These are phyloP conservation scores for Sinocyclocheilus anophthalmus DNA, from an alignment of 2,113 vertebrate genomes.

Conservation along the genomic window DNA sequence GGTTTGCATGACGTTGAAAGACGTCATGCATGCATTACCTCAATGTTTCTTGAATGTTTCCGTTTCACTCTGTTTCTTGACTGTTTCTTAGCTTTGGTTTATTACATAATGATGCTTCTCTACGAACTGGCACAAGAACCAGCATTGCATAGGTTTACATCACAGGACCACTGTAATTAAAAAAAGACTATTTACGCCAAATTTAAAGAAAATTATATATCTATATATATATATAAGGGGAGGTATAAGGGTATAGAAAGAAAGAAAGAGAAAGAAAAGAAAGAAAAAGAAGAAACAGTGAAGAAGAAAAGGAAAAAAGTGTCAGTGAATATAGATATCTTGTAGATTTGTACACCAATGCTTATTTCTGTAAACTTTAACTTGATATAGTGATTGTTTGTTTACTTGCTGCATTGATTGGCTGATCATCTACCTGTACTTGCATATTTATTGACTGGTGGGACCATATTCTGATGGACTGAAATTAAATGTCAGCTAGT, in stretches of 20 bases:
- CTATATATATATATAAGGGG: too few species aligned
- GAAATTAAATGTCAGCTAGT: slow-evolving; percentile 40
- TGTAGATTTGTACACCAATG: slow-evolving; percentile 42
- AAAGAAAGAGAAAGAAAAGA: too few species aligned
- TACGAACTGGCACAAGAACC: slow-evolving; percentile 39
- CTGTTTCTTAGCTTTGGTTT: too few species aligned
- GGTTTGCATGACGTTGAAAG: slow-evolving; percentile 47
- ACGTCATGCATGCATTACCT: slow-evolving; percentile 46
- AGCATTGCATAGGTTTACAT: slow-evolving; percentile 56
- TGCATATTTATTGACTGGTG: slow-evolving; percentile 51
- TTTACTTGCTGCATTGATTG: slow-evolving; percentile 51
- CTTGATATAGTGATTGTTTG: slow-evolving; percentile 55
- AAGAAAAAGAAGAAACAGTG: too few species aligned
- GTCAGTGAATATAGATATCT: slow-evolving; percentile 10
- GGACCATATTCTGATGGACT: slow-evolving; percentile 28
- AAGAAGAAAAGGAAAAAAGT: too few species aligned
- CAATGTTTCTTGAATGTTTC: slow-evolving; percentile 53
- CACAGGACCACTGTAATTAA: slow-evolving; percentile 62
- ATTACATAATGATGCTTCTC: slow-evolving; percentile 29
- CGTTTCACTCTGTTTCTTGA: slow-evolving; percentile 47
- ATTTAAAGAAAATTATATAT: slow-evolving; percentile 40
- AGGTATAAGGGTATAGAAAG: too few species aligned
- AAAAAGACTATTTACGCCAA: slow-evolving; percentile 50
- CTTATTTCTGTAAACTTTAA: slow-evolving; percentile 41
- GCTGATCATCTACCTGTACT: slow-evolving; percentile 48